Conservation (phyloP, 2,113 vertebrate genomes). For the Pristiophorus japonicus region DNA sequence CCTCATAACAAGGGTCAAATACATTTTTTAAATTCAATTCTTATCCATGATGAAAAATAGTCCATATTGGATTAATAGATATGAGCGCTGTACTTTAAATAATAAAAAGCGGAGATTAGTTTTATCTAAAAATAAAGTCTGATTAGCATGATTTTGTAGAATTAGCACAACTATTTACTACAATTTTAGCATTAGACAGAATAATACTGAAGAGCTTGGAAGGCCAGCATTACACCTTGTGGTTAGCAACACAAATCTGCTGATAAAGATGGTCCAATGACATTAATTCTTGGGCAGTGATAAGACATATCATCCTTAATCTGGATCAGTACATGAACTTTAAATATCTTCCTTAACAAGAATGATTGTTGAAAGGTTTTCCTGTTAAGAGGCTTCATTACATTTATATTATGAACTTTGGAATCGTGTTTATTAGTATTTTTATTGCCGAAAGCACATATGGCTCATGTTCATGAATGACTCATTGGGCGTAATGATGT, state of each 20-base stretch:
- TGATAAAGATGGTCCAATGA: background rate
- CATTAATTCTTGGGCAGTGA: background rate
- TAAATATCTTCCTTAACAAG: background rate
- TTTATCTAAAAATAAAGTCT: background rate
- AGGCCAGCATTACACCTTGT: background rate
- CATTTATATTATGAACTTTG: background rate
- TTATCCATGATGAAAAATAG: background rate
- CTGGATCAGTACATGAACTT: background rate
- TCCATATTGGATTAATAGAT: background rate
- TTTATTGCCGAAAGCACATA: background rate
- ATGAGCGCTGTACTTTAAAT: background rate
- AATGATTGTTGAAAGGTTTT: background rate
- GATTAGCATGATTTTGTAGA: background rate
- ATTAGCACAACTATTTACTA: too few species aligned
- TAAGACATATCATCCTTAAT: background rate
- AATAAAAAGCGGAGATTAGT: background rate
- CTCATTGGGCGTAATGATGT: background rate
- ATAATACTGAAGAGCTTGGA: background rate
- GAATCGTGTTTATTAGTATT: background rate
- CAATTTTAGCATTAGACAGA: background rate
- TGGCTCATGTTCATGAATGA: background rate
- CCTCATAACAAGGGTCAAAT: background rate
- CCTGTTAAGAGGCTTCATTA: background rate
- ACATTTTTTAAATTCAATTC: background rate
- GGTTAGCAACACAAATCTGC: background rate